Evolutionary conservation across 1,140 invertebrate genomes (phyloP), one percentile per base, ranked within the genome.

Genomic region (Drosophila hydei): DNA sequence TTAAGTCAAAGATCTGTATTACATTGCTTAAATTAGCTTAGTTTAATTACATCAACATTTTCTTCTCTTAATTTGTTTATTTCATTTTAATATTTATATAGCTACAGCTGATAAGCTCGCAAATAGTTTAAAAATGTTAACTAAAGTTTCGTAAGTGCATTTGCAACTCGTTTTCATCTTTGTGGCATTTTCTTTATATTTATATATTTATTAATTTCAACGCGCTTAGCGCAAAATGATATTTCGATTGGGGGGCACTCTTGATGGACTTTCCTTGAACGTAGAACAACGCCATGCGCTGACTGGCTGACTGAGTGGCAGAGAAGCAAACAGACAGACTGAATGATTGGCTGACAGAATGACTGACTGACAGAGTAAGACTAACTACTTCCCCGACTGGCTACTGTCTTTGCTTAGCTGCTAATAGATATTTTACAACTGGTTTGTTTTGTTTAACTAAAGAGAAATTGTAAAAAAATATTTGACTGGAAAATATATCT

Each of bases 181-280:
- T 30, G 18, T 30, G 2, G 48, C 30, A 23, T 30, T 8, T 36
- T 1, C 1, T 48, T 21, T 38, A n/a, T 38, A 0, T 2, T 48
- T 23, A 58, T 40, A 19, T 52, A 14, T 21, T 68, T 71, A 43
- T 36, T 63, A 59, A 52, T 64, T 78, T 72, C 30, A 56, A 65
- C 50, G 51, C 45, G 16, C 56, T 69, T 59, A 38, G 6, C 42
- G 12, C 21, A 64, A 59, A 77, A 51, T 50, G 40, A 63, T 69
- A 58, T 40, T 56, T 55, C 52, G 50, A 63, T 68, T 77, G 14
- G 60, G 72, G 63, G 40, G 55, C 68, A 67, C 56, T 77, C 71
- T 73, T 61, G 45, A 72, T 76, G 60, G 60, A 65, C 59, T 75
- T 80, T 79, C 62, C 61, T 76, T 85, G 40, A 47, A 43, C 45